A percentile compares a stretch with the other conserved stretches of the same genome.
Conservation (phyloP, 2,797 vertebrate species). For the Philypnodon macrostomus region DNA sequence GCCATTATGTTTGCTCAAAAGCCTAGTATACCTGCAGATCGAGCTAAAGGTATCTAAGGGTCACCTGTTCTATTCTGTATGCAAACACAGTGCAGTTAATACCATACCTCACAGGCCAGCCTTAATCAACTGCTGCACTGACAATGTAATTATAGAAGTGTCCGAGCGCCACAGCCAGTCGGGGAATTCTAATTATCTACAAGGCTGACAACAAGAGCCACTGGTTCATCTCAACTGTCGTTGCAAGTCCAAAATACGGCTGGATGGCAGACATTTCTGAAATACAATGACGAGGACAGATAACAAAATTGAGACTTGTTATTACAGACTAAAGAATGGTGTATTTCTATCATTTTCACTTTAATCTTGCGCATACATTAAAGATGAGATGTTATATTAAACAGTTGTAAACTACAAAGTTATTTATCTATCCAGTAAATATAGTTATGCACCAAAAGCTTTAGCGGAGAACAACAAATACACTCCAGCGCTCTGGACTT, state of each 20-base stretch:
- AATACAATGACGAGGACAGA: conserved; percentile 7
- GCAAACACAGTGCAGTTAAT: conserved; percentile 60
- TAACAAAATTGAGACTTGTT: background rate
- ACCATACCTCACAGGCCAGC: conserved; percentile 68
- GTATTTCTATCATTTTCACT: background rate
- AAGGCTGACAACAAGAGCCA: conserved; percentile 44
- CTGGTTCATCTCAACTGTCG: conserved; percentile 38
- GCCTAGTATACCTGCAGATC: conserved; percentile 16
- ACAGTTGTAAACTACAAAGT: too few species aligned
- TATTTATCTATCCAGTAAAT: background rate
- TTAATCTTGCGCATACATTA: background rate
- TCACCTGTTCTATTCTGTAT: conserved; percentile 55
- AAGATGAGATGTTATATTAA: too few species aligned
- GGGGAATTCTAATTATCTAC: conserved; percentile 76
- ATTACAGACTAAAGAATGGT: background rate
- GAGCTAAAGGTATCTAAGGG: conserved; percentile 35
- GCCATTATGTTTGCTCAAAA: too few species aligned
- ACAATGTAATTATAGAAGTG: conserved; percentile 81
- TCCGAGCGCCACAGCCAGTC: conserved; percentile 59
- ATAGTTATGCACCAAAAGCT: background rate
- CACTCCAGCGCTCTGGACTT: conserved; percentile 40
- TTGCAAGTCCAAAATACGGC: conserved; percentile 19
- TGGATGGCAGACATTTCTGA: conserved; percentile 10
- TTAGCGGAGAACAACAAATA: conserved; percentile 44
- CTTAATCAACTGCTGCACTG: conserved; percentile 71